A percentile compares a stretch with the other conserved stretches of the same genome.
phyloP scores from a whole-genome alignment of 2,888 invertebrate species.

The Ischnus inquisitorius region DNA sequence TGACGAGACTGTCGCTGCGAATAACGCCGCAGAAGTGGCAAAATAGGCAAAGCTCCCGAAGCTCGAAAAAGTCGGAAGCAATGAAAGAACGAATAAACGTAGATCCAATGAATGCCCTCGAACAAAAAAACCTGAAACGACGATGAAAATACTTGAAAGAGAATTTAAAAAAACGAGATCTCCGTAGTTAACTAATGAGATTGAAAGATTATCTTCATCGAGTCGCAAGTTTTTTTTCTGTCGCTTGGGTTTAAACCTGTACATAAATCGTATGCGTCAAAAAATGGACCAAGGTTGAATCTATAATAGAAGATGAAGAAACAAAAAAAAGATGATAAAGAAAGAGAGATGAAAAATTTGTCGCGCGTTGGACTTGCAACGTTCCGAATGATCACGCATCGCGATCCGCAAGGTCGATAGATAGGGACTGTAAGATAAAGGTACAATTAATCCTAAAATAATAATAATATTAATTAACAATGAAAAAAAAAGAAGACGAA shows the following conservation, averaged over 20 bases:
- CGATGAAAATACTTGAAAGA: conserved; percentile 5
- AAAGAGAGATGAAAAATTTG: conserved; percentile 62
- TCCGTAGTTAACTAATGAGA: neutral
- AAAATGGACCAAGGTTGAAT: conserved; percentile 68
- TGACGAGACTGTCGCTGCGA: neutral
- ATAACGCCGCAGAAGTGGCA: neutral
- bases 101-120: neutral
- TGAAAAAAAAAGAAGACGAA: conserved; percentile 6
- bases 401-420: conserved; percentile 71
- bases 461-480: conserved; percentile 42
- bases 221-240: conserved; percentile 15
- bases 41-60: neutral
- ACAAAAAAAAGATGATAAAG: conserved; percentile 42
- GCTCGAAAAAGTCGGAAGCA: neutral
- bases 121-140: conserved; percentile 12
- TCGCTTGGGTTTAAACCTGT: conserved; percentile 52
- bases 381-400: conserved; percentile 67
- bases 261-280: conserved; percentile 69
- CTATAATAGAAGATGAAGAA: conserved; percentile 65
- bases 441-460: conserved; percentile 78
- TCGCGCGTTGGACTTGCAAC: conserved; percentile 65
- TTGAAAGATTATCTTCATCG: conserved; percentile 11
- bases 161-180: conserved; percentile 21
- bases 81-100: conserved; percentile 9
- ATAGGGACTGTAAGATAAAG: conserved; percentile 79